Percentiles rank a stretch among this genome's conserved stretches.
phyloP scores from a whole-genome alignment of 1,140 invertebrate species.

The Amphibalanus amphitrite region DNA sequence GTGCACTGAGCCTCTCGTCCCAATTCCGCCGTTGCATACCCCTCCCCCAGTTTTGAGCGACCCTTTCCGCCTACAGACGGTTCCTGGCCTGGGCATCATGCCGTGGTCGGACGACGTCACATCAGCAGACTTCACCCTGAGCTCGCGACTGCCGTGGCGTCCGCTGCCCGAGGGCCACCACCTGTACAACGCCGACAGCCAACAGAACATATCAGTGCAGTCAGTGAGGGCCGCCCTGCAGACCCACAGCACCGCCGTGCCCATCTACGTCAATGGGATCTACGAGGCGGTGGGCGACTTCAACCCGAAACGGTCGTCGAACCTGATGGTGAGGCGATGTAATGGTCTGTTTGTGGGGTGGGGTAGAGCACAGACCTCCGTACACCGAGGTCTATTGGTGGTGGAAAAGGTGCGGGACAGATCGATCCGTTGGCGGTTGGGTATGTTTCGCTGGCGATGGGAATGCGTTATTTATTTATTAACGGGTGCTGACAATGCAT shows the following conservation, averaged over 20 bases:
- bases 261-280: slow-evolving; percentile 16
- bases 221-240: background rate
- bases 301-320: slow-evolving; percentile 13
- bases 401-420: too few species aligned
- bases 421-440: too few species aligned
- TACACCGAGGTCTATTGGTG: too few species aligned
- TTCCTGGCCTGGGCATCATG: background rate
- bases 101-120: background rate
- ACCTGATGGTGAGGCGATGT: slow-evolving; percentile 13
- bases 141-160: background rate
- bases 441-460: too few species aligned
- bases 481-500: too few species aligned
- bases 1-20: too few species aligned
- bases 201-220: background rate
- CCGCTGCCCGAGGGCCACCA: background rate
- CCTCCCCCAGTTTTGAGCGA: too few species aligned
- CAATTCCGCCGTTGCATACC: too few species aligned
- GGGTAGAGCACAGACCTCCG: too few species aligned
- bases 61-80: too few species aligned
- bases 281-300: slow-evolving; percentile 16
- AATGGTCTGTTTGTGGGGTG: background rate
- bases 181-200: background rate
- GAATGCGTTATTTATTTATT: background rate
- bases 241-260: slow-evolving; percentile 3
- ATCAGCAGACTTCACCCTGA: background rate